Evolutionary conservation across 2,797 vertebrate species (phyloP).

Genomic region (Zalophus californianus): DNA sequence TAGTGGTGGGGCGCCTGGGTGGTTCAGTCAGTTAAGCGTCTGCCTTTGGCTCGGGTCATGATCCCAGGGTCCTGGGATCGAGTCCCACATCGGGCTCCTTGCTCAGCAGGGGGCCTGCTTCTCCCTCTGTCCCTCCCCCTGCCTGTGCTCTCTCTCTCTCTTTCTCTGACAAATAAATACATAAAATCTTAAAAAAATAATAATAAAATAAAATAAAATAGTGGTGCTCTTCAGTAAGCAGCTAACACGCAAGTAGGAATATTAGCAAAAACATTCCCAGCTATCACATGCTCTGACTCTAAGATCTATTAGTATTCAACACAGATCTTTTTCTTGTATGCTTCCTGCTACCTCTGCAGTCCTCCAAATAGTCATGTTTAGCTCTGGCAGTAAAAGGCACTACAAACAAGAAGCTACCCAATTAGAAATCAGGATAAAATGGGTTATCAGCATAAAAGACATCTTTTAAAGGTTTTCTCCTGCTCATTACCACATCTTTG

Average conservation of each 20-base stretch:
- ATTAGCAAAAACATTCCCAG: neutral
- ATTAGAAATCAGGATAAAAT: neutral
- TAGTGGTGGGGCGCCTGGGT: neutral
- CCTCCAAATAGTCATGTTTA: neutral
- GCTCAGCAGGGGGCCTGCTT: too few species aligned
- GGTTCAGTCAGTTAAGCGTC: too few species aligned
- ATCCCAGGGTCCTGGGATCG: too few species aligned
- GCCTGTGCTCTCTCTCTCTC: too few species aligned
- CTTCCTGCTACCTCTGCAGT: neutral
- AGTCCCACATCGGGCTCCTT: too few species aligned
- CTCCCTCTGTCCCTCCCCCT: too few species aligned
- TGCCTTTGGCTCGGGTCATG: too few species aligned
- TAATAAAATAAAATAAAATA: neutral
- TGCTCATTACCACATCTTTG: neutral
- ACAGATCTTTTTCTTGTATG: too few species aligned
- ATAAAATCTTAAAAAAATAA: too few species aligned
- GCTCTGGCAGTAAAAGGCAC: neutral
- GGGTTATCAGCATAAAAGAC: neutral
- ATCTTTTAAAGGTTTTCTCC: neutral
- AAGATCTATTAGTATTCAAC: neutral
- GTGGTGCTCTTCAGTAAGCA: neutral
- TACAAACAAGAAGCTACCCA: neutral
- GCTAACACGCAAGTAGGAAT: neutral
- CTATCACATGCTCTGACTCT: neutral
- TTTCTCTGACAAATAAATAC: too few species aligned